These are phyloP conservation scores for Champsocephalus gunnari DNA, from an alignment of 2,797 vertebrate genomes.

Conservation along the genomic window DNA sequence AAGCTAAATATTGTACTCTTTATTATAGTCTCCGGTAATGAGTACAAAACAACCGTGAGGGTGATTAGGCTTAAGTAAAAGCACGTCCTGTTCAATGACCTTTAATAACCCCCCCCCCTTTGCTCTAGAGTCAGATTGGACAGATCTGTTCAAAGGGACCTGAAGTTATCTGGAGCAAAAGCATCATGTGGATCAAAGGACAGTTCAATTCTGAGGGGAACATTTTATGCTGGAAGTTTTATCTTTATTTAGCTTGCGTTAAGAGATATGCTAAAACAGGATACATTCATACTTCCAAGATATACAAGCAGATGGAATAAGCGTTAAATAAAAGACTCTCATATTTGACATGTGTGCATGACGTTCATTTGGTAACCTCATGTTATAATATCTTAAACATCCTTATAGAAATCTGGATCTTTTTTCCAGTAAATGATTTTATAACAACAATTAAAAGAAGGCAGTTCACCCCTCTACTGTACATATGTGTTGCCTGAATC, in stretches of 20 bases:
- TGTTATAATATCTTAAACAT: background rate
- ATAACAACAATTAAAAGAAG: background rate
- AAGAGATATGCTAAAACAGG: background rate
- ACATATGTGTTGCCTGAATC: background rate
- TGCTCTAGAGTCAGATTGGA: conserved; percentile 23
- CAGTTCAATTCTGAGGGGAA: background rate
- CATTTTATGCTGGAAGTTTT: background rate
- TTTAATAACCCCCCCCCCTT: conserved; percentile 21
- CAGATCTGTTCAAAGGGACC: conserved; percentile 12
- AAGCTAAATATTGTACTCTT: conserved; percentile 2
- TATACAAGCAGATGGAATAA: background rate
- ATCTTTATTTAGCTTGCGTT: background rate
- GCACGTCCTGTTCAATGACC: conserved; percentile 20
- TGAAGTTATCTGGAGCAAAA: conserved; percentile 22
- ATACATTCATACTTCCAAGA: background rate
- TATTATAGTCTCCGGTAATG: conserved; percentile 21
- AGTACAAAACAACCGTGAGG: conserved; percentile 12
- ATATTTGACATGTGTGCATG: background rate
- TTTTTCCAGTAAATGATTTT: background rate
- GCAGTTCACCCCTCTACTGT: background rate
- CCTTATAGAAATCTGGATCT: background rate
- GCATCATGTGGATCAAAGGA: conserved; percentile 33
- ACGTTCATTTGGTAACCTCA: background rate
- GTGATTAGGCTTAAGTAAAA: background rate
- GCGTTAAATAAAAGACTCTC: background rate